phyloP scores from a whole-genome alignment of 1,140 invertebrate genomes.

The Plutomurus gul region DNA sequence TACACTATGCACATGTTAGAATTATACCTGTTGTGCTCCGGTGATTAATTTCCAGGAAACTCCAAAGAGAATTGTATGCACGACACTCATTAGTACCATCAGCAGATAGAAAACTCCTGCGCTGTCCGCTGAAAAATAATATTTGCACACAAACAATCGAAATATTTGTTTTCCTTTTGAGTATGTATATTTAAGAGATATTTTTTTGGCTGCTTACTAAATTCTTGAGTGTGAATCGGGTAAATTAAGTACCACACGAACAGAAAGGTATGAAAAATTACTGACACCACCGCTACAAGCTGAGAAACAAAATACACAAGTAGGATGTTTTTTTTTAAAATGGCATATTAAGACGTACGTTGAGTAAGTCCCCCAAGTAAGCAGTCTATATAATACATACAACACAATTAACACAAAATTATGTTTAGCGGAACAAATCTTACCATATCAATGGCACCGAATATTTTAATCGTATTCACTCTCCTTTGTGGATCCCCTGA shows the following conservation, averaged over 20 bases:
- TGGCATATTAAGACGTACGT: too few relatives aligned
- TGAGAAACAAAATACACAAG: too few relatives aligned
- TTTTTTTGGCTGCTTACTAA: too few relatives aligned
- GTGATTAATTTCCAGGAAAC: not conserved
- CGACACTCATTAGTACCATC: not conserved
- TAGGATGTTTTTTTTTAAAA: too few relatives aligned
- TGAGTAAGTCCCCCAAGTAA: not conserved
- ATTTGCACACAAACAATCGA: not conserved
- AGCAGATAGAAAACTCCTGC: not conserved
- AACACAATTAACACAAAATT: too few relatives aligned
- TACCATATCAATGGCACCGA: not conserved
- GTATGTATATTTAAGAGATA: too few relatives aligned
- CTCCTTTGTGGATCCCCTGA: not conserved
- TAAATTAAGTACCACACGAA: too few relatives aligned
- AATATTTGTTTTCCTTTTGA: not conserved
- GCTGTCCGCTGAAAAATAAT: too few relatives aligned
- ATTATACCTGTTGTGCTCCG: not conserved
- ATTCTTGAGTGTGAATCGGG: too few relatives aligned
- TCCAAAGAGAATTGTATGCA: not conserved
- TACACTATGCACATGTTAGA: not conserved
- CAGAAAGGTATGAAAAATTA: too few relatives aligned
- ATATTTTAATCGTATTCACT: not conserved
- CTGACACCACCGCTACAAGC: too few relatives aligned
- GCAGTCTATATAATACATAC: not conserved
- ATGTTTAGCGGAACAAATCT: not conserved